Percentiles rank a stretch among this genome's conserved stretches.
These are phyloP conservation scores for Myrmophylax atrothorax DNA, from an alignment of 2,113 vertebrate genomes.

Conservation along the genomic window DNA sequence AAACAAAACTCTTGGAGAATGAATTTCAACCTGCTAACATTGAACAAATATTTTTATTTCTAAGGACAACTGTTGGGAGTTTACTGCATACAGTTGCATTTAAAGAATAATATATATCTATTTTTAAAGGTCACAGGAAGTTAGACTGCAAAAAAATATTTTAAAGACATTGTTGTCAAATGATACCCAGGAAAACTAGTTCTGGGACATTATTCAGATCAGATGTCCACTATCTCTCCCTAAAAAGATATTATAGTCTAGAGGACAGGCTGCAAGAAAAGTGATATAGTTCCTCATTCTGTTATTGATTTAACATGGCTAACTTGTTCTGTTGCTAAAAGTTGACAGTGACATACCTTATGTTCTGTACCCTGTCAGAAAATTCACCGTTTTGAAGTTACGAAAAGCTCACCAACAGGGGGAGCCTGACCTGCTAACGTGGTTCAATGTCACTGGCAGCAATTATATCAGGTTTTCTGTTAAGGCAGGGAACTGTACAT, in stretches of 20 bases:
- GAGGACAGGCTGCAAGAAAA: neutral
- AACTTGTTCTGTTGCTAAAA: neutral
- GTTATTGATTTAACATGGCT: neutral
- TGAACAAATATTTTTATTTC: neutral
- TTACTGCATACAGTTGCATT: neutral
- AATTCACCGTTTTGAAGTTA: neutral
- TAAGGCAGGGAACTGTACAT: neutral
- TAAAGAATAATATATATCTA: neutral
- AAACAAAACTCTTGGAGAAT: neutral
- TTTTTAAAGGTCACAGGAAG: neutral
- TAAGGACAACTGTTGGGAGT: neutral
- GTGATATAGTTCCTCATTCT: neutral
- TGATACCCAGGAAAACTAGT: neutral
- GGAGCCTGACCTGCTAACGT: neutral
- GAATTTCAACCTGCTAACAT: constrained; percentile 15
- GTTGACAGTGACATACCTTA: neutral
- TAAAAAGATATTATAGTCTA: neutral
- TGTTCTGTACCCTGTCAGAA: neutral
- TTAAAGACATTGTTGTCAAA: neutral
- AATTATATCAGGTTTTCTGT: neutral
- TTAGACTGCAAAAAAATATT: neutral
- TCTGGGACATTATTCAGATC: neutral
- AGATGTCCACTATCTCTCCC: neutral
- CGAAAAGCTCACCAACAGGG: neutral
- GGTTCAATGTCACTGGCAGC: neutral